Evolutionary conservation across 2,888 invertebrate species (phyloP).

Genomic region (Opisthograptis luteolata): DNA sequence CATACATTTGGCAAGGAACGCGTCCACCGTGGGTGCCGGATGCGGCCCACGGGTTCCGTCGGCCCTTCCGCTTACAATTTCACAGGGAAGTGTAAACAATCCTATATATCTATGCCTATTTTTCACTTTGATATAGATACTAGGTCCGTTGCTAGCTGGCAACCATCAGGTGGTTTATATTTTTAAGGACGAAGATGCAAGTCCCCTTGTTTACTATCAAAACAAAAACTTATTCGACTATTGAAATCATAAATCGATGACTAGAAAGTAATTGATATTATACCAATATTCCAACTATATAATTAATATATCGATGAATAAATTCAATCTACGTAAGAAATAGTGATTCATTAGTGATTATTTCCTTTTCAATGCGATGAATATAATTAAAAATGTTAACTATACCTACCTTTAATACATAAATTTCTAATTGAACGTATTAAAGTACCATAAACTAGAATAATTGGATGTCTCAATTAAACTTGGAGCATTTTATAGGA

Average conservation of each 20-base stretch:
- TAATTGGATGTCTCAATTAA: slow-evolving; percentile 28
- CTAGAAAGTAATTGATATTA: neutral
- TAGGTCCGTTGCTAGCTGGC: no score
- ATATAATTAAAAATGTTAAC: neutral
- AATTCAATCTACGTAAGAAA: no score
- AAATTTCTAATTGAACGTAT: slow-evolving; percentile 2
- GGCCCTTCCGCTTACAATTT: slow-evolving; percentile 23
- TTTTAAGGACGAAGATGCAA: no score
- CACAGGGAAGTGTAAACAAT: slow-evolving; percentile 5
- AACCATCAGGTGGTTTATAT: no score
- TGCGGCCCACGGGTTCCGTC: slow-evolving; percentile 37
- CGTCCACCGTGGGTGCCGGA: slow-evolving; percentile 41
- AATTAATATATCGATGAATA: no score
- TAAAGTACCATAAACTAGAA: neutral
- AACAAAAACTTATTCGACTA: no score
- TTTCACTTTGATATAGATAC: no score
- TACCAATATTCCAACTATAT: no score
- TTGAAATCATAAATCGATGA: neutral
- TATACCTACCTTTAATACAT: no score
- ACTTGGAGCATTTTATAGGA: slow-evolving; percentile 11
- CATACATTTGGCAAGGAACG: slow-evolving; percentile 12
- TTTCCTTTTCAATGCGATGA: slow-evolving; percentile 1
- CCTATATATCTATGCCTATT: neutral
- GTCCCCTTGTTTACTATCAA: no score
- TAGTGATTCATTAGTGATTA: no score